Evolutionary conservation across 2,888 invertebrate species (phyloP).

Genomic region (Drosophila vallismaia): DNA sequence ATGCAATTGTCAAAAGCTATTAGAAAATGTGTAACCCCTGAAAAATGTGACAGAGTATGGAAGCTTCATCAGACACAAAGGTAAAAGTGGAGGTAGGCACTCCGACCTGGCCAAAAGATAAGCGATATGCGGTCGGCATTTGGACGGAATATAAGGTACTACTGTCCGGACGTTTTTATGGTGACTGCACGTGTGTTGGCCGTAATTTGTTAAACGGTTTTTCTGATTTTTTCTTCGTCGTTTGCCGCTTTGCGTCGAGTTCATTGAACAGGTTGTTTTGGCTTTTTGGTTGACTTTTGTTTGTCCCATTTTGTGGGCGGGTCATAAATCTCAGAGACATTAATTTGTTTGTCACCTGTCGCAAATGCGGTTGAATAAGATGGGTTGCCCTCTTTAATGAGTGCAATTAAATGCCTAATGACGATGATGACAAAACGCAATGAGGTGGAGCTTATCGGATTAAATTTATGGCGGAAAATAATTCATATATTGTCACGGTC

Average conservation of each 20-base stretch:
- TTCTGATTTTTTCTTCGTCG: conserved; percentile 31
- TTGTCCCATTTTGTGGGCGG: conserved; percentile 39
- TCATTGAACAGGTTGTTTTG: conserved; percentile 62
- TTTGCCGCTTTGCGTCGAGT: conserved; percentile 32
- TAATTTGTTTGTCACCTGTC: conserved; percentile 51
- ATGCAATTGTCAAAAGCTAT: background rate
- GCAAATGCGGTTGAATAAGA: conserved; percentile 40
- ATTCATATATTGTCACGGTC: conserved; percentile 13
- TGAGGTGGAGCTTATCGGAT: conserved; percentile 19
- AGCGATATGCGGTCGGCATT: conserved; percentile 41
- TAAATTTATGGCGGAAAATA: conserved; percentile 21
- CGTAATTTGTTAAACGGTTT: conserved; percentile 56
- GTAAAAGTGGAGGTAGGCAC: conserved; percentile 5
- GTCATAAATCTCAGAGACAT: conserved; percentile 46
- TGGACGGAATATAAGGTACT: conserved; percentile 23
- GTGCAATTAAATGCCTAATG: conserved; percentile 42
- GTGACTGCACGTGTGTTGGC: conserved; percentile 52
- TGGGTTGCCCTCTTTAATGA: conserved; percentile 34
- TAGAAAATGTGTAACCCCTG: conserved; percentile 4
- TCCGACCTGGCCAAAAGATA: conserved; percentile 40
- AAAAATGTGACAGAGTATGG: conserved; percentile 18
- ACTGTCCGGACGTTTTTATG: conserved; percentile 58
- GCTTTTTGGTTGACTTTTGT: conserved; percentile 26
- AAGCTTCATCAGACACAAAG: conserved; percentile 21
- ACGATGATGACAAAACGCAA: conserved; percentile 23